phyloP scores from a whole-genome alignment of 2,113 vertebrate species.

The Rhombomys opimus region DNA sequence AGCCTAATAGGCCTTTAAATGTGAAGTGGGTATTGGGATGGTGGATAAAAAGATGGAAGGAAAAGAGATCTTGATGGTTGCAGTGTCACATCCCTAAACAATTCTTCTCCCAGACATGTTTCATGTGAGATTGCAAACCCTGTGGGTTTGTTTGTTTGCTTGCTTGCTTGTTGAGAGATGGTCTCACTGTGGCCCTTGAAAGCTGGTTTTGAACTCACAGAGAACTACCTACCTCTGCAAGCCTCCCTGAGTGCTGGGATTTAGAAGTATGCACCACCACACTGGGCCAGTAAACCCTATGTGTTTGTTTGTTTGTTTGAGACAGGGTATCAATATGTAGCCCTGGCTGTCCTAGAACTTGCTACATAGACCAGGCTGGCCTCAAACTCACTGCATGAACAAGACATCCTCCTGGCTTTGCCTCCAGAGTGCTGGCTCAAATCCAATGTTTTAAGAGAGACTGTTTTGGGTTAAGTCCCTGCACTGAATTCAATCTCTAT shows the following conservation, averaged over 20 bases:
- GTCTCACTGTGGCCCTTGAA: background rate
- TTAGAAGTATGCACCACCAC: background rate
- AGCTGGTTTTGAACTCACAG: background rate
- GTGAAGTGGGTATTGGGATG: background rate
- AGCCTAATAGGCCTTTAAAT: background rate
- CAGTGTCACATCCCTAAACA: background rate
- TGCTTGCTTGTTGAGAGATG: background rate
- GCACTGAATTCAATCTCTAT: constrained; percentile 32
- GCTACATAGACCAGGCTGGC: background rate
- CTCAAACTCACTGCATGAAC: background rate
- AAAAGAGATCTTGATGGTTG: background rate
- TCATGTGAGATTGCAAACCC: background rate
- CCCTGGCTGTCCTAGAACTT: background rate
- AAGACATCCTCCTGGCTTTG: background rate
- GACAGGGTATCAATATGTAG: background rate
- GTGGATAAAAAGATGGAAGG: background rate
- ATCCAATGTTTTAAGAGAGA: constrained; percentile 18
- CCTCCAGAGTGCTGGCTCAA: background rate
- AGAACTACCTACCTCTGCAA: background rate
- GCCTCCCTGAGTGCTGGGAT: background rate
- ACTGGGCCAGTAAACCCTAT: background rate
- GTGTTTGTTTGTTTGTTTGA: background rate
- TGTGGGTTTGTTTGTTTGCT: background rate
- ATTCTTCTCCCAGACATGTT: background rate
- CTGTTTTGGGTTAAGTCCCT: background rate